These are phyloP conservation scores for Sebastolobus altivelis DNA, from an alignment of 2,797 vertebrate species.

Conservation along the genomic window DNA sequence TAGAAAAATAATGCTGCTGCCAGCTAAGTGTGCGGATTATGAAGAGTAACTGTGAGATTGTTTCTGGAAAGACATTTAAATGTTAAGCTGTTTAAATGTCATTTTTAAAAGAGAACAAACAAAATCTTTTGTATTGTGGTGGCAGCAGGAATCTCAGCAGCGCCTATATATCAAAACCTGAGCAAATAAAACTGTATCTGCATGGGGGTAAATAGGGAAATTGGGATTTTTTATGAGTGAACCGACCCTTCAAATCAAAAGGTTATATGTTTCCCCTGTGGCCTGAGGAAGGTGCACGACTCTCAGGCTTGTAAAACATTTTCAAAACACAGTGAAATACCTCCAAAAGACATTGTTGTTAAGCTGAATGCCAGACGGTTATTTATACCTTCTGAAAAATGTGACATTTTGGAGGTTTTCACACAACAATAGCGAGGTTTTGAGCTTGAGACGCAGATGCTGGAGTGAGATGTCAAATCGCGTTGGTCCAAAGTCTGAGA, in stretches of 20 bases:
- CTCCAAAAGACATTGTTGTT: neutral
- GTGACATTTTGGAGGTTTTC: slow-evolving; percentile 12
- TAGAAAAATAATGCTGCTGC: neutral
- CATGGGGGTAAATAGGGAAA: neutral
- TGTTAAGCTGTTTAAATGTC: slow-evolving; percentile 18
- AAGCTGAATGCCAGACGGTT: neutral
- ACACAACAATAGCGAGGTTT: slow-evolving; percentile 6
- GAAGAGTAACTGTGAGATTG: neutral
- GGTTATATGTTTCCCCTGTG: neutral
- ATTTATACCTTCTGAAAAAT: neutral
- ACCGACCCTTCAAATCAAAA: slow-evolving; percentile 7
- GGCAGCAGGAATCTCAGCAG: slow-evolving; percentile 1
- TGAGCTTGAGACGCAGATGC: neutral
- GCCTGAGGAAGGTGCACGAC: neutral
- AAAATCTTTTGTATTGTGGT: neutral
- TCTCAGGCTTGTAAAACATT: neutral
- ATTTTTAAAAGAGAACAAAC: slow-evolving; percentile 12
- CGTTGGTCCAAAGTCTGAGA: slow-evolving; percentile 22
- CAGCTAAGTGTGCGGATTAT: neutral
- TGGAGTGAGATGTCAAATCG: slow-evolving; percentile 7
- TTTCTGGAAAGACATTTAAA: slow-evolving; percentile 2
- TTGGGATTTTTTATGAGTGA: neutral
- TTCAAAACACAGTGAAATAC: slow-evolving; percentile 9
- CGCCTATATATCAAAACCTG: neutral
- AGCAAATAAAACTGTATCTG: slow-evolving; percentile 16